Evolutionary conservation across 2,888 invertebrate species (phyloP).

Genomic region (Kuschelorhynchus macadamiae): DNA sequence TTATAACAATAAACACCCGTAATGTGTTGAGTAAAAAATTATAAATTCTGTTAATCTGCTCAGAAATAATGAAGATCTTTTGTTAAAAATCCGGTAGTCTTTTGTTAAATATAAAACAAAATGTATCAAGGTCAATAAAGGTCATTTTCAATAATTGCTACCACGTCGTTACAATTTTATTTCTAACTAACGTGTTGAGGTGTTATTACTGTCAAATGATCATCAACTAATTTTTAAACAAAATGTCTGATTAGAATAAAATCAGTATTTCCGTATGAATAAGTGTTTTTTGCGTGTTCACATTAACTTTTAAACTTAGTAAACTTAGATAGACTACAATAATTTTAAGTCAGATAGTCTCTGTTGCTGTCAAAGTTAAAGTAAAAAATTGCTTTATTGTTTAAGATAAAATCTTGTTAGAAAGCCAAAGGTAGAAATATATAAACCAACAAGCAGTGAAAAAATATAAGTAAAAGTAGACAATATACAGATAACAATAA

Average conservation of each 20-base stretch:
- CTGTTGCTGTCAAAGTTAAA: no score
- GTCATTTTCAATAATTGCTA: neutral
- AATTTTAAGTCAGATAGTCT: no score
- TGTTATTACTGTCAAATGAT: neutral
- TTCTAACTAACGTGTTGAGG: neutral
- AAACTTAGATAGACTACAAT: no score
- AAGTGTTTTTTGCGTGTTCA: neutral
- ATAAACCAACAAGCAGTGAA: no score
- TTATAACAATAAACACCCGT: neutral
- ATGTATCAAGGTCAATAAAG: neutral
- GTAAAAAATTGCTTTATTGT: no score
- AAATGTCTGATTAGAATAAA: neutral
- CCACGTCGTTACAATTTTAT: neutral
- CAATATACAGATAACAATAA: no score
- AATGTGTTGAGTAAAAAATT: neutral
- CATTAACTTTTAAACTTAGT: slow-evolving; percentile 1
- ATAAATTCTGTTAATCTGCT: neutral
- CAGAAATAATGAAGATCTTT: neutral
- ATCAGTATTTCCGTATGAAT: neutral
- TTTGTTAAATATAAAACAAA: neutral
- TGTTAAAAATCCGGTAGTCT: neutral
- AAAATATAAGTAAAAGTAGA: no score
- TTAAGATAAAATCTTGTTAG: no score
- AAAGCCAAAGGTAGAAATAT: no score
- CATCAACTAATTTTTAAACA: neutral